Conservation (phyloP, 1,140 invertebrate genomes). For the Pomphorhynchus laevis region DNA sequence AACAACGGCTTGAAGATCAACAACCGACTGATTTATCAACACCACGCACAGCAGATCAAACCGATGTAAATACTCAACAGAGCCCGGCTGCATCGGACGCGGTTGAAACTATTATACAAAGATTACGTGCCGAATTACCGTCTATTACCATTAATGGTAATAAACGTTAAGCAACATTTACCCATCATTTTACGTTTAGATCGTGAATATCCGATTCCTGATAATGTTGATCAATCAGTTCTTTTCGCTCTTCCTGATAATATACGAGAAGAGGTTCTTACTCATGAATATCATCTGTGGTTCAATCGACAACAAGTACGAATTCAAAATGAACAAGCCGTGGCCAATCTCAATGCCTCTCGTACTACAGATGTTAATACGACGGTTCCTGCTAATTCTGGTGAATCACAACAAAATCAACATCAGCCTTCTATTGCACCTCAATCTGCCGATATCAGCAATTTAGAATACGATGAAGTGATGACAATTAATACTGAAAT, state of each 20-base stretch:
- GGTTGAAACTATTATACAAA: too few relatives aligned
- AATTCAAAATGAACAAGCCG: constrained; percentile 15
- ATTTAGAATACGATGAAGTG: constrained; percentile 10
- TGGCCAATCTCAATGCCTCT: constrained; percentile 12
- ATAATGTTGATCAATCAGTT: constrained; percentile 64
- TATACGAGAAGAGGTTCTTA: constrained; percentile 54
- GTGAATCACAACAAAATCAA: constrained; percentile 9
- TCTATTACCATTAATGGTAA: too few relatives aligned
- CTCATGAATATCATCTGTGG: constrained; percentile 42
- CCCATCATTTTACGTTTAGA: constrained; percentile 6
- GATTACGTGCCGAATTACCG: too few relatives aligned
- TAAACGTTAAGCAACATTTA: too few relatives aligned
- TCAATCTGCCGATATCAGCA: constrained; percentile 14
- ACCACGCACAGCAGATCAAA: too few relatives aligned
- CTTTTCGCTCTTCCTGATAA: constrained; percentile 54
- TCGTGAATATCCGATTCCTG: constrained; percentile 21
- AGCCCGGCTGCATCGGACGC: too few relatives aligned
- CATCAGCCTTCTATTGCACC: constrained; percentile 9
- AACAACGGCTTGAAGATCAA: too few relatives aligned
- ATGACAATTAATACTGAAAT: constrained; percentile 60
- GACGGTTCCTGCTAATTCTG: constrained; percentile 4
- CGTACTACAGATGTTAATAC: background rate
- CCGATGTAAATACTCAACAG: too few relatives aligned
- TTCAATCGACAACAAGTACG: constrained; percentile 24
- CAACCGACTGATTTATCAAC: too few relatives aligned